Base-by-base conservation (phyloP, 2,888 invertebrate species). In the Macaria liturata region DNA sequence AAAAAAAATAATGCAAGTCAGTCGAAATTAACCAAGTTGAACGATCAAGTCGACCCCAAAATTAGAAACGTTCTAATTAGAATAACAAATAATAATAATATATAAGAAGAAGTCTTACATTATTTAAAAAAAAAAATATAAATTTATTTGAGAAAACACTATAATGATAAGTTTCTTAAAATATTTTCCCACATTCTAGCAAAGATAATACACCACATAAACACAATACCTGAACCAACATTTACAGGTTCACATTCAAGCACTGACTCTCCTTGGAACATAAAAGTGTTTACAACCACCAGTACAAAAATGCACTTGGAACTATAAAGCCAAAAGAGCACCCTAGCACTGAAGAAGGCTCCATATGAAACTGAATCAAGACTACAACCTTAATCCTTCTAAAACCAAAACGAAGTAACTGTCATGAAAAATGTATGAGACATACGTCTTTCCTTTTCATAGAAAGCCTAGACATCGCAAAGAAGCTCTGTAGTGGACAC, bases 401-500 rank as follows among this genome's bases (percentile, higher is more conserved):
- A 57, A 20, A 9, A n/a, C 3, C 37, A 57, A 30, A 57, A 32
- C 4, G 51, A 48, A 51, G 47, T 57, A 48, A 44, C 20, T 44
- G 32, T n/a, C 32, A 48, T 20, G 9, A 3, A 30, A 43, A 37
- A 43, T 40, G 37, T 47, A 56, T 31, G 50, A 37, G 43, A 37
- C 20, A 1, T 37, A 4, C 9, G 9, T 9, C 47, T 42, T 50
- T 47, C 46, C 32, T 32, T 40, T 2, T 37, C 9, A 32, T 40
- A 32, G 5, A 32, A 32, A 8, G 44, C 7, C 30, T 43, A 37
- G 47, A 46, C 46, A 55, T 9, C 50, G 42, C 30, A 46, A 51
- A 47, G 42, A 43, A 31, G 46, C 39, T 46, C 56, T 57, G 42
- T 8, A 57, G 48, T 32, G 9, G 49, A 57, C 57, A 52, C 57